phyloP scores from a whole-genome alignment of 1,140 invertebrate species.

The Macrosteles quadrilineatus region DNA sequence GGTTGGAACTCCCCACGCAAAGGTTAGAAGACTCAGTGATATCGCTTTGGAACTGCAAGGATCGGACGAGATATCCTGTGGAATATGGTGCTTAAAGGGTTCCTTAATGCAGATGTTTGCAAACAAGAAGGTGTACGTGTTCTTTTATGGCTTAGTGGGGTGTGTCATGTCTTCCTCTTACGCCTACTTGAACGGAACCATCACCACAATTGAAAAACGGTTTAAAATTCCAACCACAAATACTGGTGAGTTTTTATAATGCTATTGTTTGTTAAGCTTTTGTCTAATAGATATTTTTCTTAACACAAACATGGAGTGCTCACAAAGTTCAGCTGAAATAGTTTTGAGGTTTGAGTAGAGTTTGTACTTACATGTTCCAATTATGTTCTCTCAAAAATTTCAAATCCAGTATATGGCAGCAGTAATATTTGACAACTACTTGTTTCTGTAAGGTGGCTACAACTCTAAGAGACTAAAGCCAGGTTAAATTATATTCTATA shows the following conservation, averaged over 20 bases:
- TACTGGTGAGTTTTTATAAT: slow-evolving; percentile 55
- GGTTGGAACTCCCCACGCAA: neutral
- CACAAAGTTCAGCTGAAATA: too few relatives aligned
- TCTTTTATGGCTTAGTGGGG: slow-evolving; percentile 70
- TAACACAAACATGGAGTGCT: too few relatives aligned
- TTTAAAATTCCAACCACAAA: slow-evolving; percentile 76
- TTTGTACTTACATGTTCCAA: too few relatives aligned
- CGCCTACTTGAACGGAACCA: slow-evolving; percentile 73
- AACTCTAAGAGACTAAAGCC: too few relatives aligned
- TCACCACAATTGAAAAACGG: slow-evolving; percentile 77
- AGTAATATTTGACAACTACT: too few relatives aligned
- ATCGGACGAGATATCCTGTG: slow-evolving; percentile 60
- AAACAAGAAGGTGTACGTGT: slow-evolving; percentile 71
- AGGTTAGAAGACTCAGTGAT: neutral
- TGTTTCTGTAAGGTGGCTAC: too few relatives aligned
- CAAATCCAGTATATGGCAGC: too few relatives aligned
- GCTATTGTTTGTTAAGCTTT: too few relatives aligned
- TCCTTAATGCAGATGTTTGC: slow-evolving; percentile 63
- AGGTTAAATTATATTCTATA: too few relatives aligned
- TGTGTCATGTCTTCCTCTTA: slow-evolving; percentile 71
- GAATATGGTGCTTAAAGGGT: slow-evolving; percentile 60
- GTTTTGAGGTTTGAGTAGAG: too few relatives aligned
- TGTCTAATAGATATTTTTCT: too few relatives aligned
- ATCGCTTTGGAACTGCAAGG: neutral
- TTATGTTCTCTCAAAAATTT: too few relatives aligned